Base-by-base conservation (phyloP, 2,113 vertebrate genomes). In the Ammodramus savannarum region DNA sequence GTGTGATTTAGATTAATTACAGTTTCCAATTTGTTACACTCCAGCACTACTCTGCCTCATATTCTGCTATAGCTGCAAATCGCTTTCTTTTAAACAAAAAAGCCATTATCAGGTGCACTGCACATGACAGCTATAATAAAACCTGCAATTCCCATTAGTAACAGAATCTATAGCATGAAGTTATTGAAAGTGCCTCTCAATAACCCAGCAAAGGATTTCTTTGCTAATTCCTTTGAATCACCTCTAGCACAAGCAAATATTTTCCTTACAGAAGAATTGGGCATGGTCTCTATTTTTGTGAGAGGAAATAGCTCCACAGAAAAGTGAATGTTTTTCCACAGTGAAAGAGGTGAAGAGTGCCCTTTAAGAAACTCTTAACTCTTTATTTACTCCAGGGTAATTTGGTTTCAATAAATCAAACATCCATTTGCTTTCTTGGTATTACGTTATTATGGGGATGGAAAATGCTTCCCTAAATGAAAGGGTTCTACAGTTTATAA, bases 341-440 rank as follows among this genome's bases (percentile, higher is more conserved):
- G 51, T 39, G 44, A 36, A 93, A 81, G 54, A 76, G 13, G 61
- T 44, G 41, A 94, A 83, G 38, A 77, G 21, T 31, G 11, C 23
- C 83, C n/a, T 89, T 89, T 66, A 87, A 73, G 55, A 88, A 95
- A 92, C 25, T 63, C 21, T 38, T 38, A 19, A 73, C 69, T 94
- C 77, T 91, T 80, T 78, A 91, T 68, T 92, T 92, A 93, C 36
- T 43, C 29, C 9, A 3, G 12, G 48, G 46, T 48, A 93, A 67
- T 58, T 94, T 90, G 63, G 48, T 94, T 89, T 82, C 62, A 96
- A 94, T 87, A 85, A 94, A 86, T 16, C 16, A 21, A 91, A 95
- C 38, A 89, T 69, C 89, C 63, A 59, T 72, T 90, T 92, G 59
- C 59, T 92, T 95, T 88, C 72, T 72, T 5, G 0, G 63, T 73